phyloP scores from a whole-genome alignment of 1,140 invertebrate species.

The Musca domestica region DNA sequence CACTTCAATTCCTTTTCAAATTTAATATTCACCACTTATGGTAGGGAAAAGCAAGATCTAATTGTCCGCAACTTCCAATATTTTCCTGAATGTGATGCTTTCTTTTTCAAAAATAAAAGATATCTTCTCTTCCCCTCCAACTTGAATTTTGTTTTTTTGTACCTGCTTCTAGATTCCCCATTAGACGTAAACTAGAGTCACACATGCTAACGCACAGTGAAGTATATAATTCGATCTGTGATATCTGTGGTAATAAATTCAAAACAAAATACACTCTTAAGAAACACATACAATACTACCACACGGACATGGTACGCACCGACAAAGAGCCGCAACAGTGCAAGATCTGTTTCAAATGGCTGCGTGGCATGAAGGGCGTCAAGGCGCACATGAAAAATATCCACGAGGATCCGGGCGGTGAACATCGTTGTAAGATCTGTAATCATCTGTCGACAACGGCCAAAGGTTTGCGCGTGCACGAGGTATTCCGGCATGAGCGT shows the following conservation, averaged over 20 bases:
- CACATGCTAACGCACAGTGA: not conserved
- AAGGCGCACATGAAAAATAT: constrained; percentile 4
- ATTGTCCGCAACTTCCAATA: too few relatives aligned
- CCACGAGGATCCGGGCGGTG: not conserved
- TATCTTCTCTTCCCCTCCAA: too few relatives aligned
- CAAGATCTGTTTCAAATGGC: constrained; percentile 35
- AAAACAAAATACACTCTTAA: constrained; percentile 45
- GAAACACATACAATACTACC: constrained; percentile 39
- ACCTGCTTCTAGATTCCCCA: not conserved
- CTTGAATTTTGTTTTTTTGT: not conserved
- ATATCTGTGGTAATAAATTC: constrained; percentile 46
- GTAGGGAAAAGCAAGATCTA: too few relatives aligned
- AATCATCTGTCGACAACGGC: not conserved
- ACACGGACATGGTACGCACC: constrained; percentile 36
- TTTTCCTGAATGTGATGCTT: too few relatives aligned
- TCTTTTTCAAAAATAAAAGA: too few relatives aligned
- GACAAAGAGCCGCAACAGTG: constrained; percentile 39
- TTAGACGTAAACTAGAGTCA: not conserved
- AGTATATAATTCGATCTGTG: constrained; percentile 34
- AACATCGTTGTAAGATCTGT: constrained; percentile 7
- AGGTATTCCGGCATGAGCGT: constrained; percentile 32
- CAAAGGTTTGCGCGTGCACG: not conserved
- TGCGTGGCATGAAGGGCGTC: not conserved
- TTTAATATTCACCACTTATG: too few relatives aligned
- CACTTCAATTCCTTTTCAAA: too few relatives aligned